These are phyloP conservation scores for Parnassius smintheus DNA, from an alignment of 2,888 invertebrate genomes.

Conservation along the genomic window DNA sequence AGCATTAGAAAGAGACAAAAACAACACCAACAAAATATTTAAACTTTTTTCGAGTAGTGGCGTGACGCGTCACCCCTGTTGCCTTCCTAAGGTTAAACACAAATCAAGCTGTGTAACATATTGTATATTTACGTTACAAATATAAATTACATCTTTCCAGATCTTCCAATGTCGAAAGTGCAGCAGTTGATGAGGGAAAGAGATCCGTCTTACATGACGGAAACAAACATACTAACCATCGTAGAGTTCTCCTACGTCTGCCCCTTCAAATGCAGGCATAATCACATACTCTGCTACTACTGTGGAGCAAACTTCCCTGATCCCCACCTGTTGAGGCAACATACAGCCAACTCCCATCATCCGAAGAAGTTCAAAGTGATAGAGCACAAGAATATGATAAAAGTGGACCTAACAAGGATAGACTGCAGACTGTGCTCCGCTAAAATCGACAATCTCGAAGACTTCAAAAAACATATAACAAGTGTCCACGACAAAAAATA, in stretches of 20 bases:
- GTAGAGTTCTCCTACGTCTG: conserved; percentile 64
- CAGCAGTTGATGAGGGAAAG: conserved; percentile 64
- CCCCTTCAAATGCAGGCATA: conserved; percentile 70
- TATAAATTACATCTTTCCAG: conserved; percentile 36
- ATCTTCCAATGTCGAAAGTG: conserved; percentile 57
- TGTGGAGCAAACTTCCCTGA: conserved; percentile 57
- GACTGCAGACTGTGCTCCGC: conserved; percentile 60
- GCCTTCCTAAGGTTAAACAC: no score
- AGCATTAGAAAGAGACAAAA: no score
- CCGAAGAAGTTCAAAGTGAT: conserved; percentile 65
- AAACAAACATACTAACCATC: conserved; percentile 63
- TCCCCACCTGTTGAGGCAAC: conserved; percentile 46
- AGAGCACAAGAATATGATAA: conserved; percentile 68
- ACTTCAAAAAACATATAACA: conserved; percentile 57
- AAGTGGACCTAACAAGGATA: conserved; percentile 62
- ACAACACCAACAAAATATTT: no score
- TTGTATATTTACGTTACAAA: no score
- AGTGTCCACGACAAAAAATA: conserved; percentile 56
- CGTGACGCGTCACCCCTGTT: no score
- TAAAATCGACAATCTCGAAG: conserved; percentile 53
- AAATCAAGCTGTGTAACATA: no score
- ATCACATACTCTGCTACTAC: conserved; percentile 66
- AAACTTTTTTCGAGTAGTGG: no score
- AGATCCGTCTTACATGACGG: conserved; percentile 64
- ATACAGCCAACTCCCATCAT: conserved; percentile 44